Percentiles rank a stretch among this genome's conserved stretches.
Evolutionary conservation across 2,888 invertebrate genomes (phyloP).

Genomic region (Unio pictorum): DNA sequence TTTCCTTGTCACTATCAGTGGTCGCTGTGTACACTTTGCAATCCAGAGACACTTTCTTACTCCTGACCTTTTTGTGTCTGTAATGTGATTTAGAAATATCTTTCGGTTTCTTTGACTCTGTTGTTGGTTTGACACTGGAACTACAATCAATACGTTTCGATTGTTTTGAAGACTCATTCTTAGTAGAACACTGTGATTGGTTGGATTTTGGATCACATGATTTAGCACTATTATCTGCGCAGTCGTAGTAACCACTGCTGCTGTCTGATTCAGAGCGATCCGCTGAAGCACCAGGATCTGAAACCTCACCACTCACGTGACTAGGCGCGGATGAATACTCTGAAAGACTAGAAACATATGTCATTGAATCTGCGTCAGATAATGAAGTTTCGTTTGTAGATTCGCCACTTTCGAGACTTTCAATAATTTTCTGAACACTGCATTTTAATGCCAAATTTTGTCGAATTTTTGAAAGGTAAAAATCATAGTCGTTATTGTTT

Average conservation of each 20-base stretch:
- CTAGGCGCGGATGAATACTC: slow-evolving; percentile 37
- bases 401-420: slow-evolving; percentile 17
- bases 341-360: slow-evolving; percentile 42
- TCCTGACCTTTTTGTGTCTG: slow-evolving; percentile 15
- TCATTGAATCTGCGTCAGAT: slow-evolving; percentile 27
- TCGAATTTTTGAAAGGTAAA: slow-evolving; percentile 35
- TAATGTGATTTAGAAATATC: slow-evolving; percentile 12
- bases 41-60: slow-evolving; percentile 30
- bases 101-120: slow-evolving; percentile 17
- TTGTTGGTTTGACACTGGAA: slow-evolving; percentile 16
- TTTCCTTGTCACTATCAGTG: slow-evolving; percentile 38
- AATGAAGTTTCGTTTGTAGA: slow-evolving; percentile 2
- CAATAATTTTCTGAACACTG: slow-evolving; percentile 28
- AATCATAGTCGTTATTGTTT: slow-evolving; percentile 24
- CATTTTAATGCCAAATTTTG: slow-evolving; percentile 31
- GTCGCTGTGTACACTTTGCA: slow-evolving; percentile 27
- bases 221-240: slow-evolving; percentile 20
- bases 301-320: slow-evolving; percentile 31
- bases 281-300: slow-evolving; percentile 25
- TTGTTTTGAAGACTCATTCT: slow-evolving; percentile 1
- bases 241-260: slow-evolving; percentile 42
- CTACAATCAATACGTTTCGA: not conserved
- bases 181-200: not conserved
- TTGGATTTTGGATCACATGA: slow-evolving; percentile 14
- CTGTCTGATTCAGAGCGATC: slow-evolving; percentile 46